phyloP scores from a whole-genome alignment of 2,888 invertebrate species.

The Nysson spinosus region DNA sequence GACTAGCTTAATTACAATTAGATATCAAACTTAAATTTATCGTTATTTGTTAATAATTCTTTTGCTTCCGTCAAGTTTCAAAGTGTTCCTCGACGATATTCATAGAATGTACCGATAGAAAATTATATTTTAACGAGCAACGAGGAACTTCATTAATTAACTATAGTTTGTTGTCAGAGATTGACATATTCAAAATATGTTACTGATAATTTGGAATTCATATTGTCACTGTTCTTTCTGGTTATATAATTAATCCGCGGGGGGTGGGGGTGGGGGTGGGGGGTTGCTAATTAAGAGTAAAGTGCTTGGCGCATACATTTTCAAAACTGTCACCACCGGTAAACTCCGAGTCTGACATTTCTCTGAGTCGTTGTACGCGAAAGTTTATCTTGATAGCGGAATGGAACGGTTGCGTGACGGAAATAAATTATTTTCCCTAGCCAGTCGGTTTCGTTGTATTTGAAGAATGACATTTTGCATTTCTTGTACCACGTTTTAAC shows the following conservation, averaged over 20 bases:
- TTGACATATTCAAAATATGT: too few species aligned
- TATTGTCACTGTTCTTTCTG: conserved; percentile 40
- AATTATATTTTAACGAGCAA: too few species aligned
- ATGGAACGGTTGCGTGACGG: conserved; percentile 10
- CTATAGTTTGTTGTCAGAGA: too few species aligned
- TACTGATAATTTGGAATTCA: conserved; percentile 26
- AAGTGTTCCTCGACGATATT: too few species aligned
- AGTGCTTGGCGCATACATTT: conserved; percentile 56
- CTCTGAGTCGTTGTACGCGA: conserved; percentile 5
- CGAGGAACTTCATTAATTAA: too few species aligned
- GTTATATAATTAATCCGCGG: conserved; percentile 37
- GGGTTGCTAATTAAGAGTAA: conserved; percentile 54
- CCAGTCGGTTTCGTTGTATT: background rate
- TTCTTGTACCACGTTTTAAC: too few species aligned
- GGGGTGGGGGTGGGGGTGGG: too few species aligned
- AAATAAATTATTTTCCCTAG: conserved; percentile 1
- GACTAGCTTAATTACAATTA: too few species aligned
- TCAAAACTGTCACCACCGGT: conserved; percentile 22
- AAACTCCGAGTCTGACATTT: background rate
- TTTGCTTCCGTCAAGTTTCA: too few species aligned
- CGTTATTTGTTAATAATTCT: too few species aligned
- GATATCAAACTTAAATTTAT: too few species aligned
- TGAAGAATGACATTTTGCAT: background rate
- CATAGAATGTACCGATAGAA: too few species aligned
- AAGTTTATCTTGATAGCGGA: conserved; percentile 2